These are phyloP conservation scores for Dasypus novemcinctus DNA, from an alignment of 2,113 vertebrate genomes.

Conservation along the genomic window DNA sequence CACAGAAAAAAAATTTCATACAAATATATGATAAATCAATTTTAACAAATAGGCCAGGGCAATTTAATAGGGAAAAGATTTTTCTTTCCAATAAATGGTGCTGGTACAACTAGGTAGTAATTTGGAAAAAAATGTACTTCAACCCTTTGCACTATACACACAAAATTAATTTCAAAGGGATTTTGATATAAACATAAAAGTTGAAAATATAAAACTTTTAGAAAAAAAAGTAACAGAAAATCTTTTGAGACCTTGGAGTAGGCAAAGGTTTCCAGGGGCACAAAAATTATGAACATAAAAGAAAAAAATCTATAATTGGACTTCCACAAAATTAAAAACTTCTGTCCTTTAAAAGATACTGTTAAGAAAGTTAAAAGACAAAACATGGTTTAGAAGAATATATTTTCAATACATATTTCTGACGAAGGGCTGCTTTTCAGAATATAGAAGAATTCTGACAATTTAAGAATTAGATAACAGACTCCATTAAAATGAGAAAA, in stretches of 20 bases:
- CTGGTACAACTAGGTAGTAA: neutral
- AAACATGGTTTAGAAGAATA: neutral
- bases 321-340: neutral
- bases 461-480: neutral
- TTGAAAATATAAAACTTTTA: neutral
- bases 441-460: neutral
- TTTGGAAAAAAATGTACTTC: neutral
- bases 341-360: neutral
- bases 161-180: conserved; percentile 28
- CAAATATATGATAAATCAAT: neutral
- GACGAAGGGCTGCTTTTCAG: neutral
- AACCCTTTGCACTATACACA: neutral
- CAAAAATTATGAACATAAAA: neutral
- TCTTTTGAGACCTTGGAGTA: neutral
- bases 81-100: neutral
- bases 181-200: neutral
- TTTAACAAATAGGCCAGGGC: neutral
- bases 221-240: neutral
- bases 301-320: neutral
- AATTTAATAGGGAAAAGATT: neutral
- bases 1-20: neutral
- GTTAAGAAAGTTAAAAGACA: neutral
- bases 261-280: neutral
- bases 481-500: neutral
- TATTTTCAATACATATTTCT: neutral